phyloP scores from a whole-genome alignment of 1,140 invertebrate genomes.

The Meloidogyne exigua region DNA sequence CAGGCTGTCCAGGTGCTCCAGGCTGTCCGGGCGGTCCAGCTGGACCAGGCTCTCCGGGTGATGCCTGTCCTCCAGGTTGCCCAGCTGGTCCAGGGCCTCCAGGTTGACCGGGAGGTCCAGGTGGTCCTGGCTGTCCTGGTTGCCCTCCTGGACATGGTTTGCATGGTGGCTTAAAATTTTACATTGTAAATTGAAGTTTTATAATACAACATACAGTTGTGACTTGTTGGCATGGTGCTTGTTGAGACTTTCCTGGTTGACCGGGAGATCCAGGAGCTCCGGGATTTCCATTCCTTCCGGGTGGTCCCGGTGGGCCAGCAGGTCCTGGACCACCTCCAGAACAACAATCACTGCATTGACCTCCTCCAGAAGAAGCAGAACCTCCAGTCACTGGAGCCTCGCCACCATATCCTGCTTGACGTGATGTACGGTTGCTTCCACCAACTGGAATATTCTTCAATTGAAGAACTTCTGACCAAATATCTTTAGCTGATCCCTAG shows the following conservation, averaged over 20 bases:
- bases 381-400: constrained; percentile 42
- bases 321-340: constrained; percentile 47
- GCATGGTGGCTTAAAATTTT: constrained; percentile 33
- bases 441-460: constrained; percentile 56
- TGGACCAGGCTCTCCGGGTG: constrained; percentile 26
- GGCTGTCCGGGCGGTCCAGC: constrained; percentile 36
- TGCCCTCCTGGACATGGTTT: constrained; percentile 40
- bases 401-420: constrained; percentile 49
- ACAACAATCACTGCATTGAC: constrained; percentile 48
- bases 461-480: constrained; percentile 60
- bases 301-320: constrained; percentile 48
- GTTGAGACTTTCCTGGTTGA: constrained; percentile 24
- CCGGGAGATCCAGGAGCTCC: constrained; percentile 43
- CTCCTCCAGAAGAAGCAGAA: constrained; percentile 32
- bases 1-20: constrained; percentile 41
- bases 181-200: neutral
- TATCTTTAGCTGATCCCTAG: constrained; percentile 63
- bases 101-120: constrained; percentile 49
- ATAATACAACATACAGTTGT: constrained; percentile 6
- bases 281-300: constrained; percentile 54
- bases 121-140: constrained; percentile 46
- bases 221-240: constrained; percentile 29
- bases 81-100: constrained; percentile 50
- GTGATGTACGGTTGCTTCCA: constrained; percentile 51
- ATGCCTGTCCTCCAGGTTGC: constrained; percentile 28